These are phyloP conservation scores for Lampris incognitus DNA, from an alignment of 2,113 vertebrate genomes.

Conservation along the genomic window DNA sequence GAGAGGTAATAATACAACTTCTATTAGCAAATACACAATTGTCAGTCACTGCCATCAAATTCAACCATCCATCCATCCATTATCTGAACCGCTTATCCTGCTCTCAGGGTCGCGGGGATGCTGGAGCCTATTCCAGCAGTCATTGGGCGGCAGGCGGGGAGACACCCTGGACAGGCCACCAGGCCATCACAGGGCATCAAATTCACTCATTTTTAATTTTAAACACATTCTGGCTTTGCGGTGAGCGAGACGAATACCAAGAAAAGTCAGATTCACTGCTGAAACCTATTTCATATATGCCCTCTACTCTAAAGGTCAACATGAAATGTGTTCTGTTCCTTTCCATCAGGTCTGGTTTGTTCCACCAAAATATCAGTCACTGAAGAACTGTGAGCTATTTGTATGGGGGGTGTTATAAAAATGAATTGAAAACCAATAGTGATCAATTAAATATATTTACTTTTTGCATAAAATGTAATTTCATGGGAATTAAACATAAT, in stretches of 20 bases:
- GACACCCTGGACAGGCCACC: too few species aligned
- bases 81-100: too few species aligned
- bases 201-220: neutral
- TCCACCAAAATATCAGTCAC: conserved; percentile 13
- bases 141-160: too few species aligned
- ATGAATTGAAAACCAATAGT: too few species aligned
- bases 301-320: conserved; percentile 36
- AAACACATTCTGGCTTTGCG: neutral
- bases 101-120: too few species aligned
- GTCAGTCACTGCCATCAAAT: neutral
- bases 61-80: neutral
- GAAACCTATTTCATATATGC: conserved; percentile 18
- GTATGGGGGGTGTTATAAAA: too few species aligned
- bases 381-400: conserved; percentile 12
- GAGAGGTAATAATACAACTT: neutral
- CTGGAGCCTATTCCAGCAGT: too few species aligned
- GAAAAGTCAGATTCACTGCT: conserved; percentile 1
- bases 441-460: too few species aligned
- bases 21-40: neutral
- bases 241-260: conserved; percentile 5
- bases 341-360: conserved; percentile 16
- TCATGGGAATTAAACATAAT: too few species aligned
- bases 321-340: conserved; percentile 40
- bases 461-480: too few species aligned
- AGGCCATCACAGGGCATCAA: too few species aligned